Evolutionary conservation across 2,797 vertebrate species (phyloP), one percentile per base, ranked within the genome.

Genomic region (Catharus ustulatus): DNA sequence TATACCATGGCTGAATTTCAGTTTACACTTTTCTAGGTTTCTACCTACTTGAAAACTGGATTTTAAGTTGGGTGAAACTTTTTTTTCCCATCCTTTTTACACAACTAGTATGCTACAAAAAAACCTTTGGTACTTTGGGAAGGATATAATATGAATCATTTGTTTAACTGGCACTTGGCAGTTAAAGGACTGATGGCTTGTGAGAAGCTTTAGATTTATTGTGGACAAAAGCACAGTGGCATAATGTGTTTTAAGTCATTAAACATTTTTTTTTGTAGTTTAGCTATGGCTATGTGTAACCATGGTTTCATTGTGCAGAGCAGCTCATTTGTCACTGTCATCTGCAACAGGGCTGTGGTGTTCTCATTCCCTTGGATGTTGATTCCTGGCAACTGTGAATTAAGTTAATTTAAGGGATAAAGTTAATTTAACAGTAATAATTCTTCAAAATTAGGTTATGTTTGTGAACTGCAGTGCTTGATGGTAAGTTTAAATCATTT

Each of bases 251-350:
- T 5, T 15, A 86, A 87, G 62, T 83, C 55, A 59, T 75, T 78
- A 55, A 43, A 59, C 10, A 10, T 30, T 62, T 52, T 87, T 69
- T 62, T 48, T 48, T 72, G 43, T 85, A 36, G 62, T 77, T 92
- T 36, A 29, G 82, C 29, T 73, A 2, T 10, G 54, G 30, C 46
- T 80, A 18, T 49, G 27, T 3, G 59, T 94, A 91, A 48, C 89
- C 81, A 34, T 87, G 79, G 61, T 81, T 96, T 83, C 75, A 38
- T 11, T 78, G 77, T 93, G 72, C 92, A 84, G 84, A 93, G 40
- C 72, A 78, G 46, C 62, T 93, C 66, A 2, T 62, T 86, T 89
- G 67, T 93, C 84, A 63, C 73, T 93, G 61, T 59, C 64, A 27
- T 38, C 54, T 72, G n/a, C 71, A 78, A 5, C 1, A 2, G 15